phyloP scores from a whole-genome alignment of 2,113 vertebrate species.

The Myotis lucifugus region DNA sequence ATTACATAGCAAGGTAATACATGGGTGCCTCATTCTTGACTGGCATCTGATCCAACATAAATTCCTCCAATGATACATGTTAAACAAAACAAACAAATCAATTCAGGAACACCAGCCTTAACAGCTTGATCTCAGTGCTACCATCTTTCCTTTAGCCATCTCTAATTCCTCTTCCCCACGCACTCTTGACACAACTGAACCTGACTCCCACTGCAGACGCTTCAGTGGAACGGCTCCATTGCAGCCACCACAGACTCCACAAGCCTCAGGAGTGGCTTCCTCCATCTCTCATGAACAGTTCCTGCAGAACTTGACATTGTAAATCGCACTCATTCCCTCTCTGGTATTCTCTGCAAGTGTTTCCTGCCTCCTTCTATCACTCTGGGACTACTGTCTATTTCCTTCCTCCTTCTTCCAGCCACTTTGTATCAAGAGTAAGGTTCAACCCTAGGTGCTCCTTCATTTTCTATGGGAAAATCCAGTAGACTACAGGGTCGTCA shows the following conservation, averaged over 20 bases:
- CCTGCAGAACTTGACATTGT: background rate
- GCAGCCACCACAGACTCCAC: background rate
- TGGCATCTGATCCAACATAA: background rate
- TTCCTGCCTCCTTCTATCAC: background rate
- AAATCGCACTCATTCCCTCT: background rate
- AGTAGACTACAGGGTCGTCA: background rate
- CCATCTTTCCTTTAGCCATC: background rate
- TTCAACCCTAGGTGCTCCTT: background rate
- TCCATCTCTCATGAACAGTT: background rate
- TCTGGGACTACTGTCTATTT: background rate
- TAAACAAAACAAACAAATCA: slow-evolving; percentile 4
- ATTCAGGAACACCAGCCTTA: background rate
- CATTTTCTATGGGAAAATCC: background rate
- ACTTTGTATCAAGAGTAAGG: background rate
- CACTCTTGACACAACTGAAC: background rate
- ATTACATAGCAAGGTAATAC: background rate
- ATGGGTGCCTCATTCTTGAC: background rate
- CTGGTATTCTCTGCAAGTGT: background rate
- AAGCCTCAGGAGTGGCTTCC: background rate
- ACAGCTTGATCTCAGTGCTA: background rate
- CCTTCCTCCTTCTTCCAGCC: background rate
- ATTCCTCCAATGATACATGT: slow-evolving; percentile 8
- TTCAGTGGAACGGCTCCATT: background rate
- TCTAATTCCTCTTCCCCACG: background rate
- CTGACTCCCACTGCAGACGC: background rate